phyloP scores from a whole-genome alignment of 2,113 vertebrate genomes.

The Dromiciops gliroides region DNA sequence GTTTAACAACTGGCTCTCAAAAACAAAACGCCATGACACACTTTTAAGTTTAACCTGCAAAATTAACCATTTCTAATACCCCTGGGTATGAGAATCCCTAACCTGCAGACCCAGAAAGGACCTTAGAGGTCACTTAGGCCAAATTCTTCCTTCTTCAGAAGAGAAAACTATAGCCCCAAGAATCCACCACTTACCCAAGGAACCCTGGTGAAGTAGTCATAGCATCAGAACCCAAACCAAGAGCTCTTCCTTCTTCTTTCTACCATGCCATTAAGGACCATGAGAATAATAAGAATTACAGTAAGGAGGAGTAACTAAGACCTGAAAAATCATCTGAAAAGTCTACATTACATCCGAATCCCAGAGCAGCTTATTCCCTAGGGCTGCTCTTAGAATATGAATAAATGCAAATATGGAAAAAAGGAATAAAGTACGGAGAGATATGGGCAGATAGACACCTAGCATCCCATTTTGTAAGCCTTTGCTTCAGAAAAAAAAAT shows the following conservation, averaged over 20 bases:
- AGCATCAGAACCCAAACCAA: not conserved
- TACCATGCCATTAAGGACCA: not conserved
- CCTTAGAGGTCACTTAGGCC: not conserved
- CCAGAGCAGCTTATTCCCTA: not conserved
- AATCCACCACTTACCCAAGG: not conserved
- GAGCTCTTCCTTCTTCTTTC: not conserved
- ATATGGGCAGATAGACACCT: not conserved
- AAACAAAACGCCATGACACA: too few relatives aligned
- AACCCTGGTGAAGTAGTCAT: not conserved
- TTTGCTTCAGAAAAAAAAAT: not conserved
- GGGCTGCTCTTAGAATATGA: not conserved
- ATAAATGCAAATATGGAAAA: not conserved
- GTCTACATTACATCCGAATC: not conserved
- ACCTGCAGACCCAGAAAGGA: not conserved
- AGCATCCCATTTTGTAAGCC: fast-evolving
- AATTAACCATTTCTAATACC: too few relatives aligned
- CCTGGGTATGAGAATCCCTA: not conserved
- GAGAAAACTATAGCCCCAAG: not conserved
- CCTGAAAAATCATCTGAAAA: not conserved
- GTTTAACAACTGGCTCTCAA: not conserved
- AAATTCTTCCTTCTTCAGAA: not conserved
- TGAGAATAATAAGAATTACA: not conserved
- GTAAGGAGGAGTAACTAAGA: not conserved
- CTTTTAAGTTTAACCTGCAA: too few relatives aligned
- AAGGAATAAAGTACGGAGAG: not conserved